phyloP scores from a whole-genome alignment of 2,113 vertebrate genomes.

The Halcyon senegalensis region DNA sequence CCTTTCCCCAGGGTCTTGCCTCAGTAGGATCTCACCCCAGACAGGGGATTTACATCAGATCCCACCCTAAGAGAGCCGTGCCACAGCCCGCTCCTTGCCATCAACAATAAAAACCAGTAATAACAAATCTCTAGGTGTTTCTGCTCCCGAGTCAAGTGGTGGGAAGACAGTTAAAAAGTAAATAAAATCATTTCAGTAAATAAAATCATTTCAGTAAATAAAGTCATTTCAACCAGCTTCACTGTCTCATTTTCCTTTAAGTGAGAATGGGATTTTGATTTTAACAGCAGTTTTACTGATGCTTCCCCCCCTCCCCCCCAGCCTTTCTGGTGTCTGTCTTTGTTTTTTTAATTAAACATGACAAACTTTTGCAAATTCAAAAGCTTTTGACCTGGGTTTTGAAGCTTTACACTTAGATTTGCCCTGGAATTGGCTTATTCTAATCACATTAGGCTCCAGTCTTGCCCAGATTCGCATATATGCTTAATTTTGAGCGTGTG shows the following conservation, averaged over 20 bases:
- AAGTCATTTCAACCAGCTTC: background rate
- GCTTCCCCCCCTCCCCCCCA: background rate
- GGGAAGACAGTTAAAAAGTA: background rate
- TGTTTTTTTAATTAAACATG: background rate
- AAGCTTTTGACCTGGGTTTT: background rate
- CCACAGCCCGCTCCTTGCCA: background rate
- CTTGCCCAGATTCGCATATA: background rate
- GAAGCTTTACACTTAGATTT: background rate
- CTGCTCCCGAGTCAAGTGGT: background rate
- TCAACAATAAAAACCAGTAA: background rate
- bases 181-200: background rate
- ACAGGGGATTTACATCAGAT: no score
- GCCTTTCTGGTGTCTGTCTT: background rate
- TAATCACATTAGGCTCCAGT: background rate
- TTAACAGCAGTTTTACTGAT: background rate
- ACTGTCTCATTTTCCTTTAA: background rate
- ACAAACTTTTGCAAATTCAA: background rate
- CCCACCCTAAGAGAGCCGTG: background rate
- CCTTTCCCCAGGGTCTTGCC: background rate
- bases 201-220: background rate
- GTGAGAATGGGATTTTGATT: background rate
- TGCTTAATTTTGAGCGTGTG: background rate
- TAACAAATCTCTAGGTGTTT: background rate
- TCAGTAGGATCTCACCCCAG: no score
- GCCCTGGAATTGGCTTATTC: background rate